Evolutionary conservation across 2,113 vertebrate genomes (phyloP).

Genomic region (Pampusana beccarii): DNA sequence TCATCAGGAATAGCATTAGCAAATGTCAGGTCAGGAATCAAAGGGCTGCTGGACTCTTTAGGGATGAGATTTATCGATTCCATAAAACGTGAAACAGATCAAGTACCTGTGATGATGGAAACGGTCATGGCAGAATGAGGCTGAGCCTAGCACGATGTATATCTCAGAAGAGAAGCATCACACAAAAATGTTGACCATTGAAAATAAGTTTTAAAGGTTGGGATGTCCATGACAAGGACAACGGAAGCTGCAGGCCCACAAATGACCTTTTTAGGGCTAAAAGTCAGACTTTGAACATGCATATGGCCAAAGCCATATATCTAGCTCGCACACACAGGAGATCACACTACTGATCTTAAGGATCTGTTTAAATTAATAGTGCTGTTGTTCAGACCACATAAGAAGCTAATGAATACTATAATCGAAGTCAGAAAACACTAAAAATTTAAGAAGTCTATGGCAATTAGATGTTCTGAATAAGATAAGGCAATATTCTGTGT

Average conservation of each 20-base stretch:
- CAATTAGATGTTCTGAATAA: neutral
- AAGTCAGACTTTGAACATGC: slow-evolving; percentile 10
- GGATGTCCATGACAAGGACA: slow-evolving; percentile 30
- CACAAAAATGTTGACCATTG: slow-evolving; percentile 41
- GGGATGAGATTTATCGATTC: slow-evolving; percentile 83
- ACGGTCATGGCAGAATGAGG: slow-evolving; percentile 81
- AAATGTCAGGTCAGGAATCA: slow-evolving; percentile 85
- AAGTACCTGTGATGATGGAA: slow-evolving; percentile 80
- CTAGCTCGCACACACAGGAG: neutral
- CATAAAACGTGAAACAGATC: slow-evolving; percentile 82
- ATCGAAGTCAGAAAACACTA: neutral
- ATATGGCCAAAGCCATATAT: neutral
- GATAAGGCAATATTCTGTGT: neutral
- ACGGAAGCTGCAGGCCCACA: neutral
- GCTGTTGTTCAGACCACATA: neutral
- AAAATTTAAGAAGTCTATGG: neutral
- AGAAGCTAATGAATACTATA: neutral
- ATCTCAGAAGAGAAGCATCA: slow-evolving; percentile 55
- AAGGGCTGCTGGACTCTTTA: slow-evolving; percentile 81
- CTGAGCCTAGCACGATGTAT: slow-evolving; percentile 66
- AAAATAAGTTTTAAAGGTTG: slow-evolving; percentile 56
- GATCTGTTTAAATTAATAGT: neutral
- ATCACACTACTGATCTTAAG: neutral
- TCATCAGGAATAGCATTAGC: slow-evolving; percentile 83
- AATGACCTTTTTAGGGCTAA: neutral